Base-by-base conservation (phyloP, 2,888 invertebrate genomes). In the Oscheius sp. region DNA sequence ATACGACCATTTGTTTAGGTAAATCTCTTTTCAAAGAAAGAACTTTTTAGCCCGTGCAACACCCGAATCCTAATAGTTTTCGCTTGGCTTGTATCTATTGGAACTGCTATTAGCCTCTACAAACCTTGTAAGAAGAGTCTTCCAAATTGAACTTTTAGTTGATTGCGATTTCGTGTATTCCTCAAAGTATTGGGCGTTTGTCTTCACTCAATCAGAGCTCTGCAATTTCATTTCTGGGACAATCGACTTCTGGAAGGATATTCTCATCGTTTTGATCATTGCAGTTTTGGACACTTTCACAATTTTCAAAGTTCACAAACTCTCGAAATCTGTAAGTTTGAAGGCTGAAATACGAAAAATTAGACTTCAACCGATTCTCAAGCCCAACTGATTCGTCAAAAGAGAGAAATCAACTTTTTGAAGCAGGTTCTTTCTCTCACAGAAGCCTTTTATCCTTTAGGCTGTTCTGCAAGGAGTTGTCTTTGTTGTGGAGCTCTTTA, bases 1-100 rank as follows among this genome's bases (percentile, higher is more conserved):
- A 2, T 67, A 67, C 29, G 34, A 67, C 29, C 8, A 12, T 15
- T 29, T 58, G n/a, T 67, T 67, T 45, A 58, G 52, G 67, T 67
- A 25, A 48, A 25, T 27, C n/a, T 2, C 8, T 29, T 2, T 33
- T 5, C n/a, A 29, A 2, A 33, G 3, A 12, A 23, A 53, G 15
- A 53, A 15, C 15, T n/a, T 55, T 66, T 42, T 27, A 66, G 66
- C 45, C 17, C 34, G 5, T n/a, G 45, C 6, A 53, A 66, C 31
- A 66, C 66, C 8, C 27, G 8, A 1, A 20, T 39, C 27, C 23
- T 57, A 2, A 53, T 66, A 6, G 15, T 34, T n/a, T 17, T 66
- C 42, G 20, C 66, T 5, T 66, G 66, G 66, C 53, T 31, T 20
- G 39, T 66, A 17, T n/a, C 66, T 20, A 37, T 53, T 5, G 15